phyloP scores from a whole-genome alignment of 2,888 invertebrate genomes.

The Mythimna albipuncta region DNA sequence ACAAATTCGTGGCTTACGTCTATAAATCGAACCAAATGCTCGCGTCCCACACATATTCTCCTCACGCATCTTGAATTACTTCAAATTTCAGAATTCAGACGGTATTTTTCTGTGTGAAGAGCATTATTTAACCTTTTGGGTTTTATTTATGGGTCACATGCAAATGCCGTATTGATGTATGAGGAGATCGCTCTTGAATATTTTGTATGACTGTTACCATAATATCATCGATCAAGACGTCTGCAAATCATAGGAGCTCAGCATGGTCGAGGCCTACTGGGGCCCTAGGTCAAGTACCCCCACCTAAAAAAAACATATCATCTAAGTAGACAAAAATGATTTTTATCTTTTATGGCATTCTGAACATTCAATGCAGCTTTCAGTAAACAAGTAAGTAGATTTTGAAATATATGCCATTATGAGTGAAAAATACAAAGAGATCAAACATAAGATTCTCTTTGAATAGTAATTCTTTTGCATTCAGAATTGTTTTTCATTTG shows the following conservation, averaged over 20 bases:
- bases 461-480: slow-evolving; percentile 15
- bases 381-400: not conserved
- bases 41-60: slow-evolving; percentile 65
- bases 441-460: slow-evolving; percentile 19
- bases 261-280: too few relatives aligned
- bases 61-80: slow-evolving; percentile 71
- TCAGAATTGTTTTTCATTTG: slow-evolving; percentile 26
- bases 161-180: slow-evolving; percentile 36
- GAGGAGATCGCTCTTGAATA: not conserved
- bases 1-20: slow-evolving; percentile 69
- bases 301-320: not conserved
- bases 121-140: slow-evolving; percentile 65
- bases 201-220: not conserved
- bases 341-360: not conserved
- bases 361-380: not conserved
- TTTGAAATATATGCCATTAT: not conserved
- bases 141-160: slow-evolving; percentile 58
- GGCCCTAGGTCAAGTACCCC: too few relatives aligned
- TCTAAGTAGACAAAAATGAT: not conserved
- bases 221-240: too few relatives aligned
- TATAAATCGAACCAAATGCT: slow-evolving; percentile 71
- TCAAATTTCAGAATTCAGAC: slow-evolving; percentile 63
- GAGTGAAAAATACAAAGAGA: slow-evolving; percentile 20
- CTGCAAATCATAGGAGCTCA: too few relatives aligned
- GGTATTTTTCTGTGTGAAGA: slow-evolving; percentile 65